A percentile compares a stretch with the other conserved stretches of the same genome.
Conservation (phyloP, 2,888 invertebrate genomes). For the Heteropelma amictum region DNA sequence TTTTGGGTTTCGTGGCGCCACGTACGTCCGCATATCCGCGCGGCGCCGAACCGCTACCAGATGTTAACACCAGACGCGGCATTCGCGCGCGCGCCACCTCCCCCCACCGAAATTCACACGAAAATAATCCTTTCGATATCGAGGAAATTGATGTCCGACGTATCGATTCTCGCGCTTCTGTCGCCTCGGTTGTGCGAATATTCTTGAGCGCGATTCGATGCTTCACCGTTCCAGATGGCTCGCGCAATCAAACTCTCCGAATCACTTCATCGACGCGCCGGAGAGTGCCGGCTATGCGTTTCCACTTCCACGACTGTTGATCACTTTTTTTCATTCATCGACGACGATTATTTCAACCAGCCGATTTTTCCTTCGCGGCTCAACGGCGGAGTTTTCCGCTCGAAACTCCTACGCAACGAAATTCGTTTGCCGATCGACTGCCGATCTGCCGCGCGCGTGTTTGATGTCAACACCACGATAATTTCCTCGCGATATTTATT, state of each 20-base stretch:
- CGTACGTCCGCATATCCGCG: constrained; percentile 54
- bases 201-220: neutral
- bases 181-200: neutral
- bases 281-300: neutral
- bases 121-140: constrained; percentile 12
- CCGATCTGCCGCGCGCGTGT: no score
- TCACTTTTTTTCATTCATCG: neutral
- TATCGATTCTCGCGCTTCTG: neutral
- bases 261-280: neutral
- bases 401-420: no score
- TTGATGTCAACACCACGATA: no score
- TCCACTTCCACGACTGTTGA: neutral
- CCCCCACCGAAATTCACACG: constrained; percentile 7
- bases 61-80: constrained; percentile 57
- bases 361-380: neutral
- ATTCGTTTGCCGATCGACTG: no score
- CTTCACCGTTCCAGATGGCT: constrained; percentile 8
- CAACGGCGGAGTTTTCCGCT: neutral
- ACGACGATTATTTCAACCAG: neutral
- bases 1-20: constrained; percentile 53
- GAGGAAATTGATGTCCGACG: neutral
- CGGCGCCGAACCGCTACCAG: constrained; percentile 57
- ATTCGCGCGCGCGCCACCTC: constrained; percentile 42
- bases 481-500: no score
- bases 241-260: neutral